Evolutionary conservation across 1,140 invertebrate species (phyloP).

Genomic region (Bathynomus jamesi): DNA sequence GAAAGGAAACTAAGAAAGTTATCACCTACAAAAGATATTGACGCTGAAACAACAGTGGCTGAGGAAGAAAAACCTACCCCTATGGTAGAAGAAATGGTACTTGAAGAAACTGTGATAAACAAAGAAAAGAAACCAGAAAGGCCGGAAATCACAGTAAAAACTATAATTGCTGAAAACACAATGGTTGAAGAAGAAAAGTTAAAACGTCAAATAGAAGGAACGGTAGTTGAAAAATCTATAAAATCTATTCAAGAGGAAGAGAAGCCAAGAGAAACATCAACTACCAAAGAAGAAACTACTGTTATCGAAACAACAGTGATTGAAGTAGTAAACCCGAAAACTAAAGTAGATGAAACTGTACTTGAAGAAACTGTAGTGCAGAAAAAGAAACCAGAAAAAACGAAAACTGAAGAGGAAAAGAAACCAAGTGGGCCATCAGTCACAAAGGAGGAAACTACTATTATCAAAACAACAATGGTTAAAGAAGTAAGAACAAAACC

Average conservation of each 20-base stretch:
- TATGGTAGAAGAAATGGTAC: too few species aligned
- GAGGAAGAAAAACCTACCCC: too few species aligned
- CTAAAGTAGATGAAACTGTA: not conserved
- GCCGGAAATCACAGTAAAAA: too few species aligned
- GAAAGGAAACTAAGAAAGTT: too few species aligned
- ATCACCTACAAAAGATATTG: too few species aligned
- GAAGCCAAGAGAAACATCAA: not conserved
- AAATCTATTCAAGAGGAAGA: not conserved
- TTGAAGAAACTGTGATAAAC: too few species aligned
- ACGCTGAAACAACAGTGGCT: not conserved
- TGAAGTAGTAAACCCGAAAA: not conserved
- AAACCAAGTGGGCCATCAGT: too few species aligned
- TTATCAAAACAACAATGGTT: not conserved
- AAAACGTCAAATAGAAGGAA: not conserved
- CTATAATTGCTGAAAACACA: not conserved
- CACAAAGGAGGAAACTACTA: too few species aligned
- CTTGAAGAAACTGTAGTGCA: not conserved
- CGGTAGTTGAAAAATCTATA: not conserved
- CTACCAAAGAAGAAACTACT: not conserved
- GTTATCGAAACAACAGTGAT: not conserved
- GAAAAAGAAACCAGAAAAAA: not conserved
- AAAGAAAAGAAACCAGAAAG: not conserved
- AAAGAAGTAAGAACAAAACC: not conserved
- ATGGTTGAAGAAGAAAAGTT: not conserved
- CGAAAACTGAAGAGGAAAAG: conserved; percentile 5